phyloP scores from a whole-genome alignment of 2,888 invertebrate genomes.

The Amphipoea lucens region DNA sequence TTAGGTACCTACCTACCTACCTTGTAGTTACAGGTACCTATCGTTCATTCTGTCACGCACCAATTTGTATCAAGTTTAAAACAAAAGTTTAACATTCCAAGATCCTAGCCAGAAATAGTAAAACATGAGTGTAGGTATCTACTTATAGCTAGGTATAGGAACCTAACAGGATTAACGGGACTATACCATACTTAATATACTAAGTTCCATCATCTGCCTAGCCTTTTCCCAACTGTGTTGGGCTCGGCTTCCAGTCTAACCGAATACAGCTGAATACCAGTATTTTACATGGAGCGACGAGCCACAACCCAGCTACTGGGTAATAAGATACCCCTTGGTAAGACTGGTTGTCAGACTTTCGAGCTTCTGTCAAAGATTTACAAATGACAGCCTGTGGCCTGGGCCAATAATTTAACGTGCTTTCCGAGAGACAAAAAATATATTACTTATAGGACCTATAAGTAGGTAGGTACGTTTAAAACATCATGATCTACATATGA shows the following conservation, averaged over 20 bases:
- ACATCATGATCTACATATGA: background rate
- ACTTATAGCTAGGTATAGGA: background rate
- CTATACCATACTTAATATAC: background rate
- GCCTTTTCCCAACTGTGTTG: background rate
- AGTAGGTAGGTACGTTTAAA: background rate
- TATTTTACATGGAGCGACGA: background rate
- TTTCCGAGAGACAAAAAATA: background rate
- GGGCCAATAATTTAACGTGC: background rate
- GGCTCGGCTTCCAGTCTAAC: background rate
- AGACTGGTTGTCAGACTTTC: background rate
- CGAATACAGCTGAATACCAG: background rate
- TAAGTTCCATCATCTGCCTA: background rate
- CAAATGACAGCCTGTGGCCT: background rate
- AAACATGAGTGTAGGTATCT: background rate
- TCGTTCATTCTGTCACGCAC: background rate
- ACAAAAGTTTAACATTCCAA: background rate
- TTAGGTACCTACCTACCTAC: background rate
- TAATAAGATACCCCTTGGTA: background rate
- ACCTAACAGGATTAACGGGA: background rate
- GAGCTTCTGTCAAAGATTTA: background rate
- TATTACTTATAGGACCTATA: background rate
- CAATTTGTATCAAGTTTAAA: background rate
- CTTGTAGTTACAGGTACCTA: background rate
- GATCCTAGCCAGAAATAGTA: background rate
- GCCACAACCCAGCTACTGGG: background rate